Conservation (phyloP, 2,797 vertebrate genomes). For the Macropodus opercularis region DNA sequence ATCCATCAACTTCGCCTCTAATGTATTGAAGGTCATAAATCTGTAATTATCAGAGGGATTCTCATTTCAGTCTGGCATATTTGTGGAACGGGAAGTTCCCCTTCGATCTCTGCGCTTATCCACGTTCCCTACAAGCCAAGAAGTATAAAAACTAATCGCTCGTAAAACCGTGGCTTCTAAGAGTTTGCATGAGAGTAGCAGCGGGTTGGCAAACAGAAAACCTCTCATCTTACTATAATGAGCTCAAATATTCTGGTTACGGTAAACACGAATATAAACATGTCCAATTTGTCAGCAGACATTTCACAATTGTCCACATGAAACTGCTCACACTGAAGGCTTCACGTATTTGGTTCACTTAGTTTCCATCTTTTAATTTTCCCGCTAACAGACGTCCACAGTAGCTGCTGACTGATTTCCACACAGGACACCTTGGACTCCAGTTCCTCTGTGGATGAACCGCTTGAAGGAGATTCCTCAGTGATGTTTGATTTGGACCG, state of each 20-base stretch:
- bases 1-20: slow-evolving; percentile 60
- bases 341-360: slow-evolving; percentile 4
- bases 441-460: slow-evolving; percentile 48
- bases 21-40: slow-evolving; percentile 47
- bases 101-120: slow-evolving; percentile 7
- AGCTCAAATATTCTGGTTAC: slow-evolving; percentile 31
- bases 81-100: slow-evolving; percentile 36
- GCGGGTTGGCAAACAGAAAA: slow-evolving; percentile 18
- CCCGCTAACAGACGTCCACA: slow-evolving; percentile 11
- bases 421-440: slow-evolving; percentile 42
- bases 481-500: slow-evolving; percentile 67
- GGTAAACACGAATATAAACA: slow-evolving; percentile 61
- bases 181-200: slow-evolving; percentile 22
- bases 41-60: slow-evolving; percentile 50
- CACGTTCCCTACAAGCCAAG: slow-evolving; percentile 28
- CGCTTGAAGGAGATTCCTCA: slow-evolving; percentile 40
- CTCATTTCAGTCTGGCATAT: slow-evolving; percentile 46
- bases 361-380: slow-evolving; percentile 18
- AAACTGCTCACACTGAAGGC: neutral
- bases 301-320: slow-evolving; percentile 31
- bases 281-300: slow-evolving; percentile 49
- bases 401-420: slow-evolving; percentile 20
- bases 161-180: slow-evolving; percentile 31
- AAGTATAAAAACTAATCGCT: slow-evolving; percentile 50
- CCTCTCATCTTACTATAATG: slow-evolving; percentile 42